Base-by-base conservation (phyloP, 2,888 invertebrate species). In the Philereme vetulata region DNA sequence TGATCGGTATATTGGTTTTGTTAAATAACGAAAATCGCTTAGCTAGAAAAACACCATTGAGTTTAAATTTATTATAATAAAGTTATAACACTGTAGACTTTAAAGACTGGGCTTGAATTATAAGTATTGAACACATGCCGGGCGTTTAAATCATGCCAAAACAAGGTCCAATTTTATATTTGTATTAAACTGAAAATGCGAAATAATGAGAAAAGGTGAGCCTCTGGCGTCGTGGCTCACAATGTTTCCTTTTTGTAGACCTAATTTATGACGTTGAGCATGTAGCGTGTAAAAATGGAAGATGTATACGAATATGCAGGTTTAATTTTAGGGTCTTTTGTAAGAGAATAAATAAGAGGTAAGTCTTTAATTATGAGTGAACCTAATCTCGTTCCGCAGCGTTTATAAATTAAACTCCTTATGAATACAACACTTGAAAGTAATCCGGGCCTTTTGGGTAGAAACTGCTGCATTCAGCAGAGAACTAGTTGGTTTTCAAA, bases 221-320 rank as follows among this genome's bases (percentile, higher is more conserved):
- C 80, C 81, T 75, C 78, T 74, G 75, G 80, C 80, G 69, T 76
- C 74, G 78, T 69, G 74, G 76, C 80, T 84, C 81, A 81, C 85
- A 85, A 86, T 82, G 78, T 78, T 77, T 79, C 77, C 78, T 84
- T 86, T 86, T 85, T 85, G 84, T 85, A 81, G 76, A 82, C 79
- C 83, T 87, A 86, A 88, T 87, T 86, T 86, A 87, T 85, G 83
- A 84, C 84, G 80, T 82, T 72, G 78, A 74, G 78, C 84, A 80
- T 81, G 83, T 80, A 82, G 74, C 81, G 77, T 80, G 81, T 81
- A 84, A 85, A 84, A 84, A 84, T 82, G 75, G 80, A 72, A 76
- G 79, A 80, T 81, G 77, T 82, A 75, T 78, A 84, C 82, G 85
- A 86, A 85, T 85, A 86, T 86, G 84, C 81, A 85, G 83, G 81